These are phyloP conservation scores for Pristionchus fissidentatus DNA, from an alignment of 2,888 invertebrate species.

Conservation along the genomic window DNA sequence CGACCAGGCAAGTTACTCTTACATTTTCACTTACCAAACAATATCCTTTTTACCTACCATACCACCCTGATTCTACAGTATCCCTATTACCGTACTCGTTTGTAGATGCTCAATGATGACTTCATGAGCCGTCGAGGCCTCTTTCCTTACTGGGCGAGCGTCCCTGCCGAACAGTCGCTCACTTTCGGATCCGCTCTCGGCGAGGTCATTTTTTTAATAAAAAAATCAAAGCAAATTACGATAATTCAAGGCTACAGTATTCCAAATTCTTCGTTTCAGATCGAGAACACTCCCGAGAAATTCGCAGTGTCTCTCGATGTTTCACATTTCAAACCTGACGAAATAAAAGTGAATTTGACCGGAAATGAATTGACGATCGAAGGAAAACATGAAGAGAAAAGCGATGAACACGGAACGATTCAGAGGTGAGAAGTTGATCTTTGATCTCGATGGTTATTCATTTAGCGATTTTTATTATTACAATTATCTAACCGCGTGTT, in stretches of 20 bases:
- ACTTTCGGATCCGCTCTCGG: conserved; percentile 3
- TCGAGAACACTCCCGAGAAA: conserved; percentile 51
- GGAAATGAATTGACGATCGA: conserved; percentile 57
- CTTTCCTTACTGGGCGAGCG: background rate
- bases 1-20: background rate
- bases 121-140: background rate
- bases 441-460: too few species aligned
- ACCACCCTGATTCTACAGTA: too few species aligned
- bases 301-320: conserved; percentile 55
- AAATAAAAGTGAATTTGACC: conserved; percentile 56
- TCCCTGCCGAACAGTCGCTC: background rate
- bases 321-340: conserved; percentile 55
- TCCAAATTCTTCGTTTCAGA: conserved; percentile 2
- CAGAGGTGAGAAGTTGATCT: conserved; percentile 13
- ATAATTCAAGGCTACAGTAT: too few species aligned
- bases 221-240: background rate
- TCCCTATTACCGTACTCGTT: background rate
- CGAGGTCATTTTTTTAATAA: conserved; percentile 19
- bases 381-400: conserved; percentile 55
- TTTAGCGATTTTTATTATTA: too few species aligned
- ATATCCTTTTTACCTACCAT: too few species aligned
- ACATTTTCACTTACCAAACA: background rate
- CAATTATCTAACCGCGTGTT: too few species aligned
- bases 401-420: conserved; percentile 52
- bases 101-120: conserved; percentile 12